Percentiles rank a stretch among this genome's conserved stretches.
Conservation (phyloP, 2,888 invertebrate genomes). For the Osmoderma eremita region DNA sequence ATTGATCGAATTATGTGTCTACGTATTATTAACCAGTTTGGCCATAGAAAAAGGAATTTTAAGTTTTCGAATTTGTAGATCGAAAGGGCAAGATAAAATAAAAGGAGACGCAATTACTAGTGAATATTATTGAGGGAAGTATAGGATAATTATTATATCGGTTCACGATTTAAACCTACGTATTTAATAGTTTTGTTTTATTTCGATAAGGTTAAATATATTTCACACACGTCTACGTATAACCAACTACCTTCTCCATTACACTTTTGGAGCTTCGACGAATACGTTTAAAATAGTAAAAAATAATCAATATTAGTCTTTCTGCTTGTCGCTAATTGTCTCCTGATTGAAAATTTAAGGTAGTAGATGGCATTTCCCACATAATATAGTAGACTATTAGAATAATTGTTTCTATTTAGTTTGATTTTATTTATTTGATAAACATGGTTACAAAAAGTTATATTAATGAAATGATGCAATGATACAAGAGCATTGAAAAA, state of each 20-base stretch:
- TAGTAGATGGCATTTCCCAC: no score
- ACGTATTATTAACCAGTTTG: slow-evolving; percentile 46
- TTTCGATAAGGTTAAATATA: background rate
- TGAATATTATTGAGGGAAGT: slow-evolving; percentile 25
- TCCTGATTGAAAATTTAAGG: no score
- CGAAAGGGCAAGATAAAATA: slow-evolving; percentile 32
- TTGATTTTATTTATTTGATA: no score
- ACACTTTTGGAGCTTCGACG: no score
- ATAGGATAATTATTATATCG: slow-evolving; percentile 26
- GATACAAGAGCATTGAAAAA: no score
- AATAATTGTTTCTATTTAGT: no score
- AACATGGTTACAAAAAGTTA: no score
- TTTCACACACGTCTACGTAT: background rate
- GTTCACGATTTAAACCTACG: slow-evolving; percentile 3
- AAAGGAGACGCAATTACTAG: slow-evolving; percentile 24
- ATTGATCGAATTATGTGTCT: slow-evolving; percentile 51
- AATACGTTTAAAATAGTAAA: no score
- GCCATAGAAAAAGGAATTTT: slow-evolving; percentile 36
- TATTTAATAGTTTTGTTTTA: background rate
- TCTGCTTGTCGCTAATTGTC: no score
- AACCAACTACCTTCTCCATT: background rate
- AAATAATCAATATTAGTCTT: no score
- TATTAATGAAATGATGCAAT: no score
- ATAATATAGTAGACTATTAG: no score
- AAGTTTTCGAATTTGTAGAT: slow-evolving; percentile 36